Conservation (phyloP, 2,888 invertebrate species). For the Aporophyla nigra region DNA sequence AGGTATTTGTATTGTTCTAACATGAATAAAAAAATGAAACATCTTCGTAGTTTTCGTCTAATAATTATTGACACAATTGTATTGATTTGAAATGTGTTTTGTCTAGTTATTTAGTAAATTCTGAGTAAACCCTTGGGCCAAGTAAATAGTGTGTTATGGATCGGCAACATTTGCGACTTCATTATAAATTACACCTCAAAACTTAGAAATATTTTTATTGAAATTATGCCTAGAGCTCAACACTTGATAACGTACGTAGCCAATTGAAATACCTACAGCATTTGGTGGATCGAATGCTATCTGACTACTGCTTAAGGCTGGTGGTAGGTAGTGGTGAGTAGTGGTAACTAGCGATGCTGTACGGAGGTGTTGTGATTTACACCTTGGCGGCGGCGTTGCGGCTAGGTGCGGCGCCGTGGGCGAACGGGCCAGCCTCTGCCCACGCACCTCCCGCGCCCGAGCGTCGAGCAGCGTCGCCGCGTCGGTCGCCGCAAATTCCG, state of each 20-base stretch:
- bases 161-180: not conserved
- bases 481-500: conserved; percentile 85
- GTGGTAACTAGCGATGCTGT: conserved; percentile 66
- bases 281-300: conserved; percentile 27
- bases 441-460: conserved; percentile 81
- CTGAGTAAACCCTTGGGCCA: too few relatives aligned
- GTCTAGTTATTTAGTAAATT: not conserved
- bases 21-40: too few relatives aligned
- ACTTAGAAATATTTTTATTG: not conserved
- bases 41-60: not conserved
- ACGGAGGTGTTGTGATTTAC: conserved; percentile 78
- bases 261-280: conserved; percentile 11
- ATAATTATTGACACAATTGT: not conserved
- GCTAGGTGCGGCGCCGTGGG: conserved; percentile 88
- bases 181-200: not conserved
- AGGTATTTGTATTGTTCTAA: too few relatives aligned
- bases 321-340: conserved; percentile 58
- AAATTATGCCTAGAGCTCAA: not conserved
- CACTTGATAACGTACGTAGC: too few relatives aligned
- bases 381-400: conserved; percentile 79
- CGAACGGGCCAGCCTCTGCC: conserved; percentile 81
- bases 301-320: conserved; percentile 36
- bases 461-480: conserved; percentile 76
- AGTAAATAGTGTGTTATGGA: not conserved
- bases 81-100: not conserved